A percentile compares a stretch with the other conserved stretches of the same genome.
Conservation (phyloP, 2,113 vertebrate genomes). For the Meles meles region DNA sequence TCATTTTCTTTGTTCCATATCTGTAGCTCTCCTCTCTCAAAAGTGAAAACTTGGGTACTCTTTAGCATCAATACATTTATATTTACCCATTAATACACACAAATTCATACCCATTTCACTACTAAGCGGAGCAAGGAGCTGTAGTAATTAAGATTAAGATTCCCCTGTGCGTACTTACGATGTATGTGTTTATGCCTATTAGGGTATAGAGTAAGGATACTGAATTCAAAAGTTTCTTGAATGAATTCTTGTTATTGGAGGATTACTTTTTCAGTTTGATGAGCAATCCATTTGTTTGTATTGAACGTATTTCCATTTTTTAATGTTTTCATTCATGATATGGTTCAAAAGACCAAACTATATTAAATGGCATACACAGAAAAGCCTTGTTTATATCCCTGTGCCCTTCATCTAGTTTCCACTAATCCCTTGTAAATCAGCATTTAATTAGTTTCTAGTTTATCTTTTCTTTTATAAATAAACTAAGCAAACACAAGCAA, state of each 20-base stretch:
- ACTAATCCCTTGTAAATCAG: not conserved
- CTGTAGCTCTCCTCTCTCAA: not conserved
- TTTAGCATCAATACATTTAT: not conserved
- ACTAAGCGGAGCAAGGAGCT: not conserved
- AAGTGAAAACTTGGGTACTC: not conserved
- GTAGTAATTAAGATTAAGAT: not conserved
- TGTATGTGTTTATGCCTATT: not conserved
- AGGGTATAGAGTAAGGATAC: not conserved
- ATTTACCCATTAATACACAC: not conserved
- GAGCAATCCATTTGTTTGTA: not conserved
- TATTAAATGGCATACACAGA: not conserved
- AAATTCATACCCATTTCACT: not conserved
- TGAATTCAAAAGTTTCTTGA: not conserved
- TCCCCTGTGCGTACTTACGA: not conserved
- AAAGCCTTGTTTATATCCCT: not conserved
- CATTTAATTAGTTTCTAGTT: not conserved
- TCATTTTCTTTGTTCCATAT: not conserved
- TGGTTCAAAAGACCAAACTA: not conserved
- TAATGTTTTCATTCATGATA: not conserved
- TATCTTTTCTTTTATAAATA: not conserved
- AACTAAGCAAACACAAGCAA: not conserved
- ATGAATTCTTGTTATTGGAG: not conserved
- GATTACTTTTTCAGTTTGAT: not conserved
- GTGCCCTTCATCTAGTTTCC: not conserved
- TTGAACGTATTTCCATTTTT: not conserved